Conservation (phyloP, 2,888 invertebrate genomes). For the Oscheius sp. region DNA sequence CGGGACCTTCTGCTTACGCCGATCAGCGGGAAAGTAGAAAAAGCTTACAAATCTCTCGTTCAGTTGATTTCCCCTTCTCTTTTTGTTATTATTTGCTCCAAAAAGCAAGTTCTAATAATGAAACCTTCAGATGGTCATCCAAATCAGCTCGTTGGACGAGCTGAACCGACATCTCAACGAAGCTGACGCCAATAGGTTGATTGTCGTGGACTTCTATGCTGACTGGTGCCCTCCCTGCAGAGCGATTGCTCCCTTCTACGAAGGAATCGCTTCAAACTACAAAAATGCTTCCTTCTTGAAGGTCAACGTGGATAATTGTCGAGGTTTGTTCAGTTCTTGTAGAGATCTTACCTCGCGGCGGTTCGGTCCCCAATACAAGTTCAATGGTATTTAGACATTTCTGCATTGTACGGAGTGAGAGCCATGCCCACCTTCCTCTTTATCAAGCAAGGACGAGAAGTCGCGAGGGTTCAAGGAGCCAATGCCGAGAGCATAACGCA, state of each 20-base stretch:
- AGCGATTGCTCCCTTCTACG: slow-evolving; percentile 90
- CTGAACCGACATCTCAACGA: slow-evolving; percentile 3
- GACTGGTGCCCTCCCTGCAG: slow-evolving; percentile 74
- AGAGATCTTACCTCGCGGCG: no score
- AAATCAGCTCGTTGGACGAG: background rate
- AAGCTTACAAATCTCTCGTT: background rate
- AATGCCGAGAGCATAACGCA: slow-evolving; percentile 83
- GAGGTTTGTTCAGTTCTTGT: slow-evolving; percentile 47
- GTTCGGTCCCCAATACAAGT: background rate
- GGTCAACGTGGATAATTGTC: slow-evolving; percentile 88
- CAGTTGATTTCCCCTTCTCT: background rate
- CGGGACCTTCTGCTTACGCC: background rate
- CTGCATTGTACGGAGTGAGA: slow-evolving; percentile 86
- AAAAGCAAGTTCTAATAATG: background rate
- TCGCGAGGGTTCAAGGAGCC: slow-evolving; percentile 89
- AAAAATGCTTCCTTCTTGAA: slow-evolving; percentile 84
- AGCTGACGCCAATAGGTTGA: slow-evolving; percentile 26
- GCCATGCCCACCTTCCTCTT: slow-evolving; percentile 99
- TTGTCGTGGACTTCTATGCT: slow-evolving; percentile 70
- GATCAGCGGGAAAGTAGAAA: no score
- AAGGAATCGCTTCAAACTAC: slow-evolving; percentile 87
- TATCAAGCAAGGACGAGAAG: slow-evolving; percentile 83
- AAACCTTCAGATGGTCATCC: slow-evolving; percentile 14
- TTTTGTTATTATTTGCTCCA: background rate
- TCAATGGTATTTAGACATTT: slow-evolving; percentile 74